A percentile compares a stretch with the other conserved stretches of the same genome.
Evolutionary conservation across 2,797 vertebrate species (phyloP).

Genomic region (Bradypus variegatus): DNA sequence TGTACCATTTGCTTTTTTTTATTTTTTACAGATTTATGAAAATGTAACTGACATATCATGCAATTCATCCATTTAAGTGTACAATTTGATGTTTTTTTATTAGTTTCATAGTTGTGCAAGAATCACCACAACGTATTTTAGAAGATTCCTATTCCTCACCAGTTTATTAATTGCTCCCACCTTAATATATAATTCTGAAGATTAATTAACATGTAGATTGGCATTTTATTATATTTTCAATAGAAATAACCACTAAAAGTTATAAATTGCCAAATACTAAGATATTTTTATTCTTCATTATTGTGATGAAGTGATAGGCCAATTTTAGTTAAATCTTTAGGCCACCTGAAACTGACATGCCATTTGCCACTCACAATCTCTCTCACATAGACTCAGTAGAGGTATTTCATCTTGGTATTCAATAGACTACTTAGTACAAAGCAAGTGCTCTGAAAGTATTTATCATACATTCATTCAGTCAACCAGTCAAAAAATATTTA

Average conservation of each 20-base stretch:
- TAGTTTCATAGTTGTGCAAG: neutral
- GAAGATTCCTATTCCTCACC: neutral
- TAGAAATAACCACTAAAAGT: neutral
- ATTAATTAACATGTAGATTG: neutral
- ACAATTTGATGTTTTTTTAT: neutral
- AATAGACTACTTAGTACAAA: neutral
- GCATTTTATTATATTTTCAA: neutral
- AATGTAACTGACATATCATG: neutral
- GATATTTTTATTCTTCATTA: neutral
- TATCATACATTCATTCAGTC: neutral
- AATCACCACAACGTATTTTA: neutral
- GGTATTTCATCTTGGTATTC: neutral
- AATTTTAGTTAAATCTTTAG: neutral
- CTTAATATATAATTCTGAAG: neutral
- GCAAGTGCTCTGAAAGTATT: neutral
- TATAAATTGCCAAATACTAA: neutral
- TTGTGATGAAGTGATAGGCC: neutral
- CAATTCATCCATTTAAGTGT: neutral
- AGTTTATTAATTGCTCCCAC: neutral
- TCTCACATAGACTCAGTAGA: neutral
- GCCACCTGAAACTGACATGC: neutral
- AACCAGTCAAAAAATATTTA: neutral
- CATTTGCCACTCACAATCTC: too few relatives aligned
- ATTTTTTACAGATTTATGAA: neutral
- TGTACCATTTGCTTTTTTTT: neutral